Evolutionary conservation across 2,797 vertebrate genomes (phyloP).

Genomic region (Rallus crepitans): DNA sequence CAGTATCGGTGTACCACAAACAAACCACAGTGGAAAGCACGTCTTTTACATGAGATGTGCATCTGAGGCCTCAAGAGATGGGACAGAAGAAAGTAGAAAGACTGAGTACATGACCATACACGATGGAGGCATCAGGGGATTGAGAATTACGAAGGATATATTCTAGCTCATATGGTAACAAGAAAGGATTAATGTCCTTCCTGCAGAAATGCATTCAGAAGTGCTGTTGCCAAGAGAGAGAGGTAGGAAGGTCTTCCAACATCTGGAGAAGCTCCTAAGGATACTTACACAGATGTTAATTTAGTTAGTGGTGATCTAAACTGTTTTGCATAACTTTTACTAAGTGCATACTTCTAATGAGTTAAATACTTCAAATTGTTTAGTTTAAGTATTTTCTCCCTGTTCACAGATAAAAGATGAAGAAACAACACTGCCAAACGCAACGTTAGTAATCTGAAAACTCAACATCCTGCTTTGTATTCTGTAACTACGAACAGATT

Average conservation of each 20-base stretch:
- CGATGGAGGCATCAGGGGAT: background rate
- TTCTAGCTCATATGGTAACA: background rate
- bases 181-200: background rate
- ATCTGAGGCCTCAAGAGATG: background rate
- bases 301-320: background rate
- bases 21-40: background rate
- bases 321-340: background rate
- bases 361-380: background rate
- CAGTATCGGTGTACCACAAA: background rate
- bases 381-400: background rate
- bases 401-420: background rate
- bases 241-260: background rate
- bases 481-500: background rate
- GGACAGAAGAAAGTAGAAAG: background rate
- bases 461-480: background rate
- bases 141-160: background rate
- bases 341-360: background rate
- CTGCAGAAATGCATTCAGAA: background rate
- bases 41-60: background rate
- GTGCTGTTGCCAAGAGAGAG: background rate
- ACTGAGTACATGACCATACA: accelerated
- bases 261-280: background rate
- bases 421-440: background rate
- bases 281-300: background rate
- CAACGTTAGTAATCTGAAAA: background rate